These are phyloP conservation scores for Pan troglodytes DNA, from an alignment of 2,113 vertebrate genomes.

Conservation along the genomic window NHGRI_mPanTro3-v2.1_pri NC_072409.2:110174501-110175000, in stretches of 20 bases:
- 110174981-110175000: neutral
- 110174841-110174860: slow-evolving; percentile 21
- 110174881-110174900: neutral
- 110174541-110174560: neutral
- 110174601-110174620: neutral
- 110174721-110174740: slow-evolving; percentile 25
- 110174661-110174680: neutral
- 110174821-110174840: neutral
- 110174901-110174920: slow-evolving; percentile 1
- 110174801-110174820: neutral
- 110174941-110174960: neutral
- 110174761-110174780: neutral
- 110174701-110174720: neutral
- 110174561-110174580: neutral
- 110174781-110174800: neutral
- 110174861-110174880: neutral
- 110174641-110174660: slow-evolving; percentile 14
- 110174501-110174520: slow-evolving; percentile 26
- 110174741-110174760: slow-evolving; percentile 9
- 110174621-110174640: neutral
- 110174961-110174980: neutral
- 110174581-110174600: neutral
- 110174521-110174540: neutral
- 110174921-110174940: neutral
- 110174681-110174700: neutral